Conservation (phyloP, 2,113 vertebrate species). For the Cyprinodon brontotheroides region DNA sequence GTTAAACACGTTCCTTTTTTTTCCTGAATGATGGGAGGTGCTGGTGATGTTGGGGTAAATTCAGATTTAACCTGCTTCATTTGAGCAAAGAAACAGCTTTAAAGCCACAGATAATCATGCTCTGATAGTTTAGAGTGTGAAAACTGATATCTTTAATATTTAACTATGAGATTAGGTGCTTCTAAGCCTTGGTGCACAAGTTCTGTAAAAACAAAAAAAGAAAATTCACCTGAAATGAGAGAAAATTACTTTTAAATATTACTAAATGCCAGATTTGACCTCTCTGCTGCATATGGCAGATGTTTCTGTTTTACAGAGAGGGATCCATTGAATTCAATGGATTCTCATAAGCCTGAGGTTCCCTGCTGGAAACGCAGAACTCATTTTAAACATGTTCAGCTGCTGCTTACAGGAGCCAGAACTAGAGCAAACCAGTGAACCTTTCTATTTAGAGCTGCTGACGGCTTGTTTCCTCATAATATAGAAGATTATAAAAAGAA, state of each 20-base stretch:
- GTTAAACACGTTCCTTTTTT: not conserved
- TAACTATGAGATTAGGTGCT: not conserved
- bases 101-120: not conserved
- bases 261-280: not conserved
- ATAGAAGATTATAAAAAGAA: not conserved
- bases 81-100: not conserved
- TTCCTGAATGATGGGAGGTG: not conserved
- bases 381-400: not conserved
- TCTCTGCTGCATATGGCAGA: not conserved
- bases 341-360: not conserved
- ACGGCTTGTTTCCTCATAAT: not conserved
- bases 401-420: not conserved
- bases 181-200: not conserved
- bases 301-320: not conserved
- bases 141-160: not conserved
- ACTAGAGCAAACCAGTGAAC: not conserved
- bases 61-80: not conserved
- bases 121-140: not conserved
- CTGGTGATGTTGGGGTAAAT: not conserved
- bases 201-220: not conserved
- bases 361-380: not conserved
- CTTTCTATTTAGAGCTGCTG: no score
- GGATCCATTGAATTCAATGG: not conserved
- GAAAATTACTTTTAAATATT: not conserved
- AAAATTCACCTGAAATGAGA: no score